Percentiles rank a stretch among this genome's conserved stretches.
Conservation (phyloP, 2,888 invertebrate species). For the Drosophila kanekoi region DNA sequence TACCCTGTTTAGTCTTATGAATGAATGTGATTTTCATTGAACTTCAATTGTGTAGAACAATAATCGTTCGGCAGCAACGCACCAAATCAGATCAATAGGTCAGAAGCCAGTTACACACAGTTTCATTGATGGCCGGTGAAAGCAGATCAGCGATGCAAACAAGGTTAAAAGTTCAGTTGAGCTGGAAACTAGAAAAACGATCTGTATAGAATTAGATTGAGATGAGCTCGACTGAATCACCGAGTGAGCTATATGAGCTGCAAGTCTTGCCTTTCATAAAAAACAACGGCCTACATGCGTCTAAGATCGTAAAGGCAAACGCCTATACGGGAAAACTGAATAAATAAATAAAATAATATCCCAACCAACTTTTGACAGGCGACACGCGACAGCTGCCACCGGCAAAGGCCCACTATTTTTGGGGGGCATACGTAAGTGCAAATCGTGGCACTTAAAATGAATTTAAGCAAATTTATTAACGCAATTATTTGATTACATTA, state of each 20-base stretch:
- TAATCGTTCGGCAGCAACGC: slow-evolving; percentile 3
- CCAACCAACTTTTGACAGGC: slow-evolving; percentile 39
- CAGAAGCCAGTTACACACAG: slow-evolving; percentile 35
- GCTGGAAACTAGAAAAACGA: slow-evolving; percentile 20
- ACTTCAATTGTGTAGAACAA: slow-evolving; percentile 11
- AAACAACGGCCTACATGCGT: slow-evolving; percentile 22
- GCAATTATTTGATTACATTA: slow-evolving; percentile 69
- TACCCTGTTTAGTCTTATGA: slow-evolving; percentile 17
- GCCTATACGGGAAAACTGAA: slow-evolving; percentile 17
- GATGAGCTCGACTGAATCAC: slow-evolving; percentile 24
- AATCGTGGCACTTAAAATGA: slow-evolving; percentile 62
- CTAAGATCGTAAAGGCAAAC: slow-evolving; percentile 8
- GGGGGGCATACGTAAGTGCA: slow-evolving; percentile 47
- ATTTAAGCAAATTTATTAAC: slow-evolving; percentile 71
- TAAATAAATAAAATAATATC: slow-evolving; percentile 18
- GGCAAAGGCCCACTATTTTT: slow-evolving; percentile 32
- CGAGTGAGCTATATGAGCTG: slow-evolving; percentile 4
- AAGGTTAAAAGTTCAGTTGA: slow-evolving; percentile 54
- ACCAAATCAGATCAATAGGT: slow-evolving; percentile 52
- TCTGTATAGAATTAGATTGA: slow-evolving; percentile 24
- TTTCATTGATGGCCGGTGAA: slow-evolving; percentile 47
- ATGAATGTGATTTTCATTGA: slow-evolving; percentile 29
- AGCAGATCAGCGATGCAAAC: slow-evolving; percentile 53
- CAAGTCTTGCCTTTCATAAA: slow-evolving; percentile 20
- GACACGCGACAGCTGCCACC: slow-evolving; percentile 57